These are phyloP conservation scores for Carcinoscorpius rotundicauda DNA, from an alignment of 1,140 invertebrate species.

Conservation along the genomic window DNA sequence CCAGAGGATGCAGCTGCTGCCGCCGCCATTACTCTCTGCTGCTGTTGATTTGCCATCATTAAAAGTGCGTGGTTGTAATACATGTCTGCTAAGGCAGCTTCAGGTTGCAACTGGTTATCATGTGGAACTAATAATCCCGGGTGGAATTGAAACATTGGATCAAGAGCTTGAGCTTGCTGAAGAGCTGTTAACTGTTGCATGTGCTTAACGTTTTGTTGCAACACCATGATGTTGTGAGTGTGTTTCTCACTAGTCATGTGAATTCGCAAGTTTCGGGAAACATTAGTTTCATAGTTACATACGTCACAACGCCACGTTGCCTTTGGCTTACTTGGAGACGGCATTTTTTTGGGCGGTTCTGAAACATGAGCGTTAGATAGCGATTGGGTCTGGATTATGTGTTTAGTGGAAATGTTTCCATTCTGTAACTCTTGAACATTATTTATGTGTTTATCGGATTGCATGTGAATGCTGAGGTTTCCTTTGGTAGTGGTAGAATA, in stretches of 20 bases:
- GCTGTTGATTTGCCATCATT: constrained; percentile 52
- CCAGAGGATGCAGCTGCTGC: constrained; percentile 20
- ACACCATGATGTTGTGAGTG: constrained; percentile 91
- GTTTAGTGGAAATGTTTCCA: constrained; percentile 43
- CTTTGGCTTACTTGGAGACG: constrained; percentile 56
- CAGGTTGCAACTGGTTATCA: constrained; percentile 36
- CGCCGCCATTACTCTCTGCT: constrained; percentile 22
- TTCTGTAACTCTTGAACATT: constrained; percentile 93
- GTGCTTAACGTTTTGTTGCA: constrained; percentile 94
- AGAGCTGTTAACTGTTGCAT: constrained; percentile 62
- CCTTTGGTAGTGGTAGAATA: constrained; percentile 99
- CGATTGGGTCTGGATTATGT: constrained; percentile 13
- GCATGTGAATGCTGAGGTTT: constrained; percentile 99
- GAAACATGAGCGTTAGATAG: constrained; percentile 3
- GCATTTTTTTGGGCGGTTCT: constrained; percentile 4
- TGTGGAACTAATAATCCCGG: constrained; percentile 34
- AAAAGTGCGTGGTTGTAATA: constrained; percentile 86
- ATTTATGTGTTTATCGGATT: constrained; percentile 98
- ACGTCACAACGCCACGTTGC: constrained; percentile 94
- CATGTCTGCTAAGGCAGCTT: constrained; percentile 85
- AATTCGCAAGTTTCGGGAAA: constrained; percentile 86
- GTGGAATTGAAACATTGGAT: constrained; percentile 41
- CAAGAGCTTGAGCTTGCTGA: constrained; percentile 27
- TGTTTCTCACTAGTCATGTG: constrained; percentile 99
- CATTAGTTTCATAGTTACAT: constrained; percentile 96